Base-by-base conservation (phyloP, 2,888 invertebrate species). In the Cryptophagus acutangulus region DNA sequence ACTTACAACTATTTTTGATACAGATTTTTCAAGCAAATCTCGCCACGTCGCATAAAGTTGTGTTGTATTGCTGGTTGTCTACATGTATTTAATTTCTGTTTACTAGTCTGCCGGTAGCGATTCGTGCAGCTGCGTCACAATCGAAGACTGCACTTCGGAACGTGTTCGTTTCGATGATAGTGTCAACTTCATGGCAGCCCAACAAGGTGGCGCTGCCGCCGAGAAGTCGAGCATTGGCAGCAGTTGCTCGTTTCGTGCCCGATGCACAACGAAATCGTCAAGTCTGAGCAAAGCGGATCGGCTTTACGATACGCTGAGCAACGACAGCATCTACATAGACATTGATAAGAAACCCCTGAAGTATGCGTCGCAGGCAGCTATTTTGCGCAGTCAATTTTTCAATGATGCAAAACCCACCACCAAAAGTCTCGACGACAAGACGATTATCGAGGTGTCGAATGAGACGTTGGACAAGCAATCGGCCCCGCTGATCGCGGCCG, bases 111-210 rank as follows among this genome's bases (percentile, higher is more conserved):
- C 63, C 54, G 62, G 71, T 57, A 65, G 71, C 57, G 59, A 72
- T 63, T 58, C 72, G 39, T 70, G 68, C 56, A 62, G 72, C 62
- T 70, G 71, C 46, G 61, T 65, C 2, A 67, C 65, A 16, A 66
- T 67, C 1, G 77, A 77, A 49, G 77, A 77, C 41, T 73, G 76
- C 40, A 72, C 71, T 17, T 78, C 78, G 1, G 81, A 81, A 57
- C 68, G 80, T n/a, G 79, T 80, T 1, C 71, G 79, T 39, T 80
- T 81, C 57, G 80, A 81, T 55, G 78, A 79, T 59, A 78, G 78
- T 49, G 76, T 80, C 41, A 79, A 76, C 53, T 75, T 76, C 57
- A 74, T 77, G 37, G 73, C 71, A 33, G 57, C 55, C n/a, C 57
- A 56, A 10, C 58, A 61, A 34, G n/a, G n/a, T n/a, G 6, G n/a